Evolutionary conservation across 1,140 invertebrate species (phyloP).

Genomic region (Tribolium madens): DNA sequence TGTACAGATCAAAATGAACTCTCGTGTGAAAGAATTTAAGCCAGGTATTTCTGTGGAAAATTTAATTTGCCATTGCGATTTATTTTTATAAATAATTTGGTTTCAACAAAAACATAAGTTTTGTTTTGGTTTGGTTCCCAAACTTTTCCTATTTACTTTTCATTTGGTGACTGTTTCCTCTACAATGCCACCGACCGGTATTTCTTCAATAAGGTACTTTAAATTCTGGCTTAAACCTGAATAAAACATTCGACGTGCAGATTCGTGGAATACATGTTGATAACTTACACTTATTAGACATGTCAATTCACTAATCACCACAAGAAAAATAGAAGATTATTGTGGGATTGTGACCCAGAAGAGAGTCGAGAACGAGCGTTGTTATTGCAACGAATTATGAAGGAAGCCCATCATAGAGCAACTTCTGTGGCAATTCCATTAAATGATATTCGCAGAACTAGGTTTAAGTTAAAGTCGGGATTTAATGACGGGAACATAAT

Average conservation of each 20-base stretch:
- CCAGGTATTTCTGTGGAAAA: background rate
- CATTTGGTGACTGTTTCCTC: slow-evolving; percentile 8
- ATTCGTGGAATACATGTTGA: slow-evolving; percentile 18
- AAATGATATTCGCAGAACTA: slow-evolving; percentile 33
- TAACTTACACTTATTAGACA: slow-evolving; percentile 5
- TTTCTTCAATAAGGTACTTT: slow-evolving; percentile 8
- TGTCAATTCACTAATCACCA: background rate
- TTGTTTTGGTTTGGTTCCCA: background rate
- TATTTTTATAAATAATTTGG: background rate
- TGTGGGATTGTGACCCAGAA: background rate
- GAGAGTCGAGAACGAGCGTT: background rate
- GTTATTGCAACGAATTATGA: slow-evolving; percentile 14
- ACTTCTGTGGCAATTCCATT: slow-evolving; percentile 10
- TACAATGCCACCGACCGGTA: slow-evolving; percentile 9
- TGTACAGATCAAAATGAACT: background rate
- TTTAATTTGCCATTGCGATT: background rate
- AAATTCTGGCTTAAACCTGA: slow-evolving; percentile 21
- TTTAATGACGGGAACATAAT: slow-evolving; percentile 23
- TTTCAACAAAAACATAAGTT: background rate
- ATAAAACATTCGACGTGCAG: slow-evolving; percentile 8
- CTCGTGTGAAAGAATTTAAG: background rate
- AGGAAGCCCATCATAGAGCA: slow-evolving; percentile 15
- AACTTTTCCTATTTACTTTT: slow-evolving; percentile 4
- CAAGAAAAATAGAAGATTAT: background rate
- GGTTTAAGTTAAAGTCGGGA: slow-evolving; percentile 26